These are phyloP conservation scores for Cirrhinus molitorella DNA, from an alignment of 2,797 vertebrate species.

Conservation along the genomic window DNA sequence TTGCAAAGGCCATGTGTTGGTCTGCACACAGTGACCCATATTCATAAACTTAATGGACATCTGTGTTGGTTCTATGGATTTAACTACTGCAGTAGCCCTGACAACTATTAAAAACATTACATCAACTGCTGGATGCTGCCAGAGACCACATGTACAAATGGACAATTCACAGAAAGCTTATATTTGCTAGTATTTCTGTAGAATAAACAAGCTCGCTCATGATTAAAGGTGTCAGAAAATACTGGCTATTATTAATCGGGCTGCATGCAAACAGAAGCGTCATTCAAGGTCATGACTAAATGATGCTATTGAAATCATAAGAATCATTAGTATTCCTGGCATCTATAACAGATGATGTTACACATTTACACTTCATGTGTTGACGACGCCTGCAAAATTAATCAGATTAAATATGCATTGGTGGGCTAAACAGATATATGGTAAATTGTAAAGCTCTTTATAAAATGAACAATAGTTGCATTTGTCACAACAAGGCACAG, in stretches of 20 bases:
- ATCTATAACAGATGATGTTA: slow-evolving; percentile 20
- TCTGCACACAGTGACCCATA: slow-evolving; percentile 11
- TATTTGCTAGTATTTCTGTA: neutral
- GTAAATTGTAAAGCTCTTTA: neutral
- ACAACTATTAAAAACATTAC: slow-evolving; percentile 40
- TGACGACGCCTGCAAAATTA: neutral
- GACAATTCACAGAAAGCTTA: slow-evolving; percentile 7
- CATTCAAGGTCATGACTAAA: slow-evolving; percentile 44
- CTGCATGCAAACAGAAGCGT: slow-evolving; percentile 13
- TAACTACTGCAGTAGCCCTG: slow-evolving; percentile 27
- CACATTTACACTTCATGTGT: slow-evolving; percentile 1
- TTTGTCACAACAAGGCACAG: slow-evolving; percentile 3
- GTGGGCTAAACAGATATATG: slow-evolving; percentile 9
- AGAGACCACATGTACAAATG: slow-evolving; percentile 3
- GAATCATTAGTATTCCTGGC: slow-evolving; percentile 28
- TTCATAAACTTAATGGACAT: slow-evolving; percentile 18
- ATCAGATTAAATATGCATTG: slow-evolving; percentile 27
- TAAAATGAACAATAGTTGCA: neutral
- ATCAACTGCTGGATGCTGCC: slow-evolving; percentile 28
- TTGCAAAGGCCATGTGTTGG: neutral
- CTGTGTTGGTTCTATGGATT: slow-evolving; percentile 42
- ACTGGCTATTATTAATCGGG: slow-evolving; percentile 29
- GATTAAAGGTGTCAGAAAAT: slow-evolving; percentile 29
- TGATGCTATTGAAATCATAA: slow-evolving; percentile 33
- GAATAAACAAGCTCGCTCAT: slow-evolving; percentile 17